Evolutionary conservation across 2,113 vertebrate species (phyloP).

Genomic region (Prolemur simus): DNA sequence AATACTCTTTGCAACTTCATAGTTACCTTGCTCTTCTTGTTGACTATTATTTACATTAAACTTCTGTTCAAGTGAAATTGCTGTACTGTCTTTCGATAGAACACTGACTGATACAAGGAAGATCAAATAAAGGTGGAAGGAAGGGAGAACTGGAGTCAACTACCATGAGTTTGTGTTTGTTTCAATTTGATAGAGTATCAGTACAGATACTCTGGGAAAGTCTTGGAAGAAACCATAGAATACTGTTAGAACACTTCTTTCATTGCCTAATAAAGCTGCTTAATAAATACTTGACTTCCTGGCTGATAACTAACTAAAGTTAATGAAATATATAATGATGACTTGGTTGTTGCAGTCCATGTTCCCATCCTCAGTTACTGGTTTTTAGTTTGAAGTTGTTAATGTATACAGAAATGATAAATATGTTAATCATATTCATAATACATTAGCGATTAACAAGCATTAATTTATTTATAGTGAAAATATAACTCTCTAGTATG

Average conservation of each 20-base stretch:
- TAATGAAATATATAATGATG: not conserved
- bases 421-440: not conserved
- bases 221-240: not conserved
- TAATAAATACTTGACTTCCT: not conserved
- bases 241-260: not conserved
- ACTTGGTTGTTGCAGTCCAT: not conserved
- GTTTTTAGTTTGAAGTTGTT: not conserved
- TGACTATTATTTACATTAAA: not conserved
- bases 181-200: not conserved
- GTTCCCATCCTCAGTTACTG: not conserved
- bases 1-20: not conserved
- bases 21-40: not conserved
- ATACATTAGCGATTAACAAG: not conserved
- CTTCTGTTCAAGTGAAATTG: not conserved
- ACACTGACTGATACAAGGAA: not conserved
- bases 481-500: not conserved
- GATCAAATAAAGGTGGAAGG: not conserved
- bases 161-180: not conserved
- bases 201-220: not conserved
- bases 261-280: not conserved
- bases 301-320: not conserved
- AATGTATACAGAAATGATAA: not conserved
- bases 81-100: not conserved
- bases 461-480: constrained; percentile 31
- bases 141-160: not conserved